These are phyloP conservation scores for Chamaea fasciata DNA, from an alignment of 2,113 vertebrate species.

Conservation along the genomic window DNA sequence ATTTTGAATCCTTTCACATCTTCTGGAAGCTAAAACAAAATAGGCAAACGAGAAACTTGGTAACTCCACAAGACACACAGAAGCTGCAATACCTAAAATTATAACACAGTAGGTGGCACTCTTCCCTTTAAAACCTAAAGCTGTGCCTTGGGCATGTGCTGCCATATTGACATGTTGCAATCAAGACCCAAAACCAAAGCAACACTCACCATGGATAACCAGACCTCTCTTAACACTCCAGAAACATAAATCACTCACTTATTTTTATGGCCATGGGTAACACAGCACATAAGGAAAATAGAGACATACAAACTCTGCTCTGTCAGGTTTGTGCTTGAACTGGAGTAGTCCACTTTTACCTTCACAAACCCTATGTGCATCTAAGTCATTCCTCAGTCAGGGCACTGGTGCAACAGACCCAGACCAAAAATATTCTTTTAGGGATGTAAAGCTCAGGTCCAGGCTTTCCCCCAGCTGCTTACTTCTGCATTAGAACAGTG, in stretches of 20 bases:
- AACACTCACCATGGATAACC: neutral
- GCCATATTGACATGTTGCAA: neutral
- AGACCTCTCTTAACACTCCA: neutral
- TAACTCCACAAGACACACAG: neutral
- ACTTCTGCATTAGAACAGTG: neutral
- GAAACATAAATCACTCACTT: neutral
- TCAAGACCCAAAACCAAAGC: neutral
- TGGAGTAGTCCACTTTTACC: neutral
- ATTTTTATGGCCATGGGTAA: neutral
- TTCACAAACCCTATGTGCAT: accelerated
- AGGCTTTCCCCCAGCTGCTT: neutral
- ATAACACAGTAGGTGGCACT: conserved; percentile 43
- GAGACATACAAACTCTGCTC: neutral
- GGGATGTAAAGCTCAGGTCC: neutral
- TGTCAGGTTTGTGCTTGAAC: neutral
- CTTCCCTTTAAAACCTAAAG: conserved; percentile 27
- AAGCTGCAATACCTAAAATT: neutral
- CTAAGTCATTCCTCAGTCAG: neutral
- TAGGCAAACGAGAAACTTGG: neutral
- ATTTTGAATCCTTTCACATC: neutral
- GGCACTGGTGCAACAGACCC: neutral
- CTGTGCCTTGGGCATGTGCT: neutral
- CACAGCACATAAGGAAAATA: neutral
- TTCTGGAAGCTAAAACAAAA: neutral
- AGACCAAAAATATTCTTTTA: neutral